Base-by-base conservation (phyloP, 2,797 vertebrate species). In the Pseudopleuronectes americanus region DNA sequence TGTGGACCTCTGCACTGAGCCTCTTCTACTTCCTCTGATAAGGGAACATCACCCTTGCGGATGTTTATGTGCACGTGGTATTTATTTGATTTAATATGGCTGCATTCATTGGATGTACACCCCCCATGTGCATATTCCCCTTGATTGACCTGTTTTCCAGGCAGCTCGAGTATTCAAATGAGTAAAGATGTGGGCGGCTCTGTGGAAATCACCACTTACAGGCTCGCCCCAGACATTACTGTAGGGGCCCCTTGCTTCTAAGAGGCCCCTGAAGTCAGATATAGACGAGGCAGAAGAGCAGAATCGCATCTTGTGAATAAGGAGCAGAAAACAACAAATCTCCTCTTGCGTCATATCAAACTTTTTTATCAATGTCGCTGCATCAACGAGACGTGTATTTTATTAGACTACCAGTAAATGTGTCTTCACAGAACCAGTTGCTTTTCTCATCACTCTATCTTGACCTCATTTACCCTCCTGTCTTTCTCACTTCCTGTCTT, bases 141-240 rank as follows among this genome's bases (percentile, higher is more conserved):
- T 62, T 70, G 61, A 71, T 76, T 83, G 57, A 74, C 74, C 65
- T 57, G 72, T 67, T 79, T 87, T 86, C 75, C 36, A 56, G 68
- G 69, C 73, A 76, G 41, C 26, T 0, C 21, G 59, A 74, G 67
- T 81, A 74, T 70, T 53, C 16, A 7, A 73, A 64, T 51, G 17
- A 80, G 45, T 36, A 58, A 56, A 59, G 59, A 52, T 41, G 87
- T 81, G 70, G 84, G 85, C 8, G 41, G 61, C 41, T 19, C 45
- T 62, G 59, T 60, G 12, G 56, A 72, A 70, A 66, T 70, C 53
- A 22, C 63, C 52, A 36, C 33, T 58, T 36, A 38, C 4, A 51
- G 8, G 26, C 56, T 59, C 3, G 31, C 31, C 31, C 8, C 31
- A 6, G 6, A 28, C 36, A 16, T 22, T 24, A 38, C 59, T 76